These are phyloP conservation scores for Motacilla alba DNA, from an alignment of 2,113 vertebrate genomes.

Conservation along the genomic window DNA sequence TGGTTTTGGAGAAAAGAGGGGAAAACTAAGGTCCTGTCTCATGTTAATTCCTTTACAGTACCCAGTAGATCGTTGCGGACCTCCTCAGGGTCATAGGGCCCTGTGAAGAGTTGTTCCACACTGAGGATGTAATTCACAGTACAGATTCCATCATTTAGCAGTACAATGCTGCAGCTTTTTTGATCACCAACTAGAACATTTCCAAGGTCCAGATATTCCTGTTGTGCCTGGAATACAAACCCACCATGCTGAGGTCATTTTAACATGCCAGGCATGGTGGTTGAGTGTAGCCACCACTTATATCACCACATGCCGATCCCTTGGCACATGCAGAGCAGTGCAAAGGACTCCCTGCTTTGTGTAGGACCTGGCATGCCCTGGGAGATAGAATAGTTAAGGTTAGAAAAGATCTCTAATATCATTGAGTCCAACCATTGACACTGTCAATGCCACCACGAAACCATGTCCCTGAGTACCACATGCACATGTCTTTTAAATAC, in stretches of 20 bases:
- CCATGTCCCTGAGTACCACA: background rate
- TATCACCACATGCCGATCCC: background rate
- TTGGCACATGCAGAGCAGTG: background rate
- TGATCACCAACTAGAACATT: conserved; percentile 77
- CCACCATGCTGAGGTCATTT: background rate
- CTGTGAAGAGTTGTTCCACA: conserved; percentile 74
- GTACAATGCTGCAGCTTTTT: conserved; percentile 70
- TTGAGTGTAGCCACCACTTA: background rate
- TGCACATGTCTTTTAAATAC: background rate
- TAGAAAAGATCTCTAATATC: background rate
- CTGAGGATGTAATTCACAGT: conserved; percentile 77
- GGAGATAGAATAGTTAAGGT: background rate
- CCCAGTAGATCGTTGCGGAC: conserved; percentile 60
- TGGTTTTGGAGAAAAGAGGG: background rate
- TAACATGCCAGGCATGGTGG: fast-evolving
- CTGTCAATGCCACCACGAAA: background rate
- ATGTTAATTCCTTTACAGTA: conserved; percentile 39
- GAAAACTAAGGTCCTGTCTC: background rate
- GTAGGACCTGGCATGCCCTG: background rate
- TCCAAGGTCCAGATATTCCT: conserved; percentile 78
- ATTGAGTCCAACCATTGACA: background rate
- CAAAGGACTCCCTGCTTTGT: background rate
- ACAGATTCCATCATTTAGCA: conserved; percentile 84
- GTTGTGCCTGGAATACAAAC: conserved; percentile 73
- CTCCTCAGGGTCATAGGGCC: conserved; percentile 23